These are phyloP conservation scores for Aplysina aerophoba DNA, from an alignment of 37 sponge, comb jelly and placozoan genomes.

Conservation along the genomic window DNA sequence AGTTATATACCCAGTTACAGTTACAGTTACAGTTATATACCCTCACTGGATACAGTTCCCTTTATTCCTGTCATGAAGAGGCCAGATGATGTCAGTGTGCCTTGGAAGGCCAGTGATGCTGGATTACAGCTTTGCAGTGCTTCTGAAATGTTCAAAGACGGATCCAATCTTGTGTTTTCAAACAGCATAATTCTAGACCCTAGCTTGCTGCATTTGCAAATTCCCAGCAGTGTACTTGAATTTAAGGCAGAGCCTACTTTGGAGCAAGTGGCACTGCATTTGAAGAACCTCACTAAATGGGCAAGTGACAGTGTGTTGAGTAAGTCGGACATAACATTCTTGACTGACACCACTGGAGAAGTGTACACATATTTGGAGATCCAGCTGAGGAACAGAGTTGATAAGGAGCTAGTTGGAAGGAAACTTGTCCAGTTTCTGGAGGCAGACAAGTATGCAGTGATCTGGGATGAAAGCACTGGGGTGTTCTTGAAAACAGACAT, in stretches of 20 bases:
- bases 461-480: background rate
- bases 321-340: background rate
- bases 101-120: slow-evolving; percentile 19
- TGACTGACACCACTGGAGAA: background rate
- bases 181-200: background rate
- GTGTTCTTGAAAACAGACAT: background rate
- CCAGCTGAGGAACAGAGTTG: too few relatives aligned
- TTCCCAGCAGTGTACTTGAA: background rate
- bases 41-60: background rate
- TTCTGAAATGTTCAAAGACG: background rate
- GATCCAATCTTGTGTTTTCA: slow-evolving; percentile 34
- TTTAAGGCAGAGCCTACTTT: background rate
- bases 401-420: too few relatives aligned
- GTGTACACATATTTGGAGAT: too few relatives aligned
- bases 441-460: too few relatives aligned
- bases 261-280: background rate
- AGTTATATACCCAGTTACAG: too few relatives aligned
- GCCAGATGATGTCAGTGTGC: slow-evolving; percentile 21
- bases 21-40: background rate
- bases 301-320: background rate
- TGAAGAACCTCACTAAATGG: background rate
- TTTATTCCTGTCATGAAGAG: slow-evolving; percentile 31
- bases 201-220: background rate
- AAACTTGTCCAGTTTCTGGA: too few relatives aligned
- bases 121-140: slow-evolving; percentile 20